Evolutionary conservation across 2,797 vertebrate genomes (phyloP).

Genomic region (Oophaga sylvatica): DNA sequence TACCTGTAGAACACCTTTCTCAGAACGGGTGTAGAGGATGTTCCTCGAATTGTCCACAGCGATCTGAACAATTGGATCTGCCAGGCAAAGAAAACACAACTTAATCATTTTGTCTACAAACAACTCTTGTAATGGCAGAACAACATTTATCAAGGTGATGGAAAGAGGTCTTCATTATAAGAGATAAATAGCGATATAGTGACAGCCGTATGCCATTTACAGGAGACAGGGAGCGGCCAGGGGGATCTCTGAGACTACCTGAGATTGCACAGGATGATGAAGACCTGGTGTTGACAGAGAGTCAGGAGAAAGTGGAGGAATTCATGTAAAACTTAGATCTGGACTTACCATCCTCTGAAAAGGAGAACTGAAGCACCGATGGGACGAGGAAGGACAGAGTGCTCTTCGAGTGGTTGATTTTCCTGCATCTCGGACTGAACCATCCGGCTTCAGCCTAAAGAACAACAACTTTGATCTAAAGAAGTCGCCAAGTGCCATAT

Average conservation of each 20-base stretch:
- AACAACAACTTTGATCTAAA: background rate
- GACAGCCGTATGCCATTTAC: too few relatives aligned
- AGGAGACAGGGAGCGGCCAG: too few relatives aligned
- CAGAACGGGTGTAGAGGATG: slow-evolving; percentile 90
- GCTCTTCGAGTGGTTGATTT: slow-evolving; percentile 98
- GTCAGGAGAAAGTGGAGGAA: too few relatives aligned
- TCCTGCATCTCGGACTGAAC: slow-evolving; percentile 94
- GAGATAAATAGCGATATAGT: too few relatives aligned
- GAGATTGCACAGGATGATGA: background rate
- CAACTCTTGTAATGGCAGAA: too few relatives aligned
- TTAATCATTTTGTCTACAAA: too few relatives aligned
- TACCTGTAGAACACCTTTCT: slow-evolving; percentile 95
- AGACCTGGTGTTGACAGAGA: background rate
- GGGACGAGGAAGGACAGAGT: slow-evolving; percentile 91
- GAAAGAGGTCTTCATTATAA: too few relatives aligned
- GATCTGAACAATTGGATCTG: slow-evolving; percentile 96
- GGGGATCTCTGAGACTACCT: too few relatives aligned
- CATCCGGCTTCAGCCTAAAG: slow-evolving; percentile 92
- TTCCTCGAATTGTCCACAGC: slow-evolving; percentile 93
- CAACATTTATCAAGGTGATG: too few relatives aligned
- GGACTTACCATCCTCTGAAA: slow-evolving; percentile 93
- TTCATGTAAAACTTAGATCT: background rate
- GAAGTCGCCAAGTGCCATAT: background rate
- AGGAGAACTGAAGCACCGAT: slow-evolving; percentile 93
- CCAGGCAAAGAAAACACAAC: background rate